Evolutionary conservation across 2,113 vertebrate species (phyloP), one percentile per base, ranked within the genome.

Genomic region (Eretmochelys imbricata): DNA sequence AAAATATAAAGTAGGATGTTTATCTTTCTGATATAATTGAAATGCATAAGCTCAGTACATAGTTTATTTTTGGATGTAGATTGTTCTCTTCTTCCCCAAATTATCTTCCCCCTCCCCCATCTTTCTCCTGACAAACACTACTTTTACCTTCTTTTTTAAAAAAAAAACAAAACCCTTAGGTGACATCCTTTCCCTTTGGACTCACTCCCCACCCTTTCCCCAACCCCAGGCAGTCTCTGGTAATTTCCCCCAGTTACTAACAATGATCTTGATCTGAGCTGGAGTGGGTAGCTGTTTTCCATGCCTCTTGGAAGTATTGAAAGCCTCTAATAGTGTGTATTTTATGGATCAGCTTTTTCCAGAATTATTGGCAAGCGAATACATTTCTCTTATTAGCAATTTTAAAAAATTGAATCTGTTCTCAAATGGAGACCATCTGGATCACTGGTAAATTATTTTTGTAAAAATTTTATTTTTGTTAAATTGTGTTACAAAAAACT

Each of bases 381-480:
- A 54, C 14, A n/a, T 90, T 85, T 96, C 95, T 94, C 57, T 89
- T 75, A 24, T 50, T 93, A 92, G 80, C 53, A 84, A 27, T 55
- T 85, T 93, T 84, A 62, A 2, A 89, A 87, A 59, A 87, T 95
- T 12, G 79, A n/a, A 11, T 80, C 82, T 95, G 84, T 85, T n/a
- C 93, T 92, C 87, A 80, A 5, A 69, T 31, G 31, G 42, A 6
- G 65, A 90, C 10, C 69, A 48, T 80, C 27, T 49, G 62, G 81
- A 59, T 72, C n/a, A 12, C 16, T n/a, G 65, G 88, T 54, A 84
- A 90, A 48, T 46, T 85, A 31, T 75, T 50, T n/a, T 92, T 50
- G 22, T 75, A 24, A 85, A 93, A 57, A 1, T 0, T 9, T 80
- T 55, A 4, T 42, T 85, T 80, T 84, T 93, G 25, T 90, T 88